A percentile compares a stretch with the other conserved stretches of the same genome.
Evolutionary conservation across 2,888 invertebrate genomes (phyloP).

Genomic region (Baronia brevicornis): DNA sequence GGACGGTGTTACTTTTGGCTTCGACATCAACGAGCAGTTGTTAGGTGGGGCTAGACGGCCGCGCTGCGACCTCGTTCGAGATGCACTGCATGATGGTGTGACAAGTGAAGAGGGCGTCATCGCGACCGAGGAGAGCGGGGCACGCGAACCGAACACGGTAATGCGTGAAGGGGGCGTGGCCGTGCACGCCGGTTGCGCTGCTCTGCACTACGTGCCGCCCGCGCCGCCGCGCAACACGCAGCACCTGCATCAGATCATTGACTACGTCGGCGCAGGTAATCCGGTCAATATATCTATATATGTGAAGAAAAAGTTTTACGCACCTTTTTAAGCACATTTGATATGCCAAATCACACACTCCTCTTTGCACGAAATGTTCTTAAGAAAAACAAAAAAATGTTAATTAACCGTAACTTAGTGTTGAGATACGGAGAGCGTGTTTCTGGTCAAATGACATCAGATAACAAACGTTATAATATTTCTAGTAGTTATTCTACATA

Average conservation of each 20-base stretch:
- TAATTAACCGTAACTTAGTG: too few species aligned
- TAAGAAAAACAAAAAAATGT: too few species aligned
- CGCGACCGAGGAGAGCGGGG: constrained; percentile 20
- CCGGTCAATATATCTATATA: too few species aligned
- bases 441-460: too few species aligned
- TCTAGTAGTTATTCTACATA: too few species aligned
- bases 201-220: constrained; percentile 38
- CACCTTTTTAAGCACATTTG: background rate
- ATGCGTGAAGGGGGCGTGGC: constrained; percentile 25
- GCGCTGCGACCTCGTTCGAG: constrained; percentile 44
- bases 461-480: too few species aligned
- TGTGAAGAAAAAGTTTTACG: too few species aligned
- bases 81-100: constrained; percentile 33
- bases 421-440: too few species aligned
- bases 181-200: constrained; percentile 36
- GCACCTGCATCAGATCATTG: constrained; percentile 46
- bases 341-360: background rate
- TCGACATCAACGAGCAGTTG: constrained; percentile 85
- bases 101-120: constrained; percentile 23
- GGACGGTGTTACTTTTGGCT: constrained; percentile 86
- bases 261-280: constrained; percentile 57
- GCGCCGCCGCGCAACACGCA: constrained; percentile 25
- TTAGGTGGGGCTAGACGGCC: constrained; percentile 58
- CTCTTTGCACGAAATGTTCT: too few species aligned
- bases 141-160: constrained; percentile 29